Conservation (phyloP, 2,113 vertebrate species). For the Pedionomus torquatus region DNA sequence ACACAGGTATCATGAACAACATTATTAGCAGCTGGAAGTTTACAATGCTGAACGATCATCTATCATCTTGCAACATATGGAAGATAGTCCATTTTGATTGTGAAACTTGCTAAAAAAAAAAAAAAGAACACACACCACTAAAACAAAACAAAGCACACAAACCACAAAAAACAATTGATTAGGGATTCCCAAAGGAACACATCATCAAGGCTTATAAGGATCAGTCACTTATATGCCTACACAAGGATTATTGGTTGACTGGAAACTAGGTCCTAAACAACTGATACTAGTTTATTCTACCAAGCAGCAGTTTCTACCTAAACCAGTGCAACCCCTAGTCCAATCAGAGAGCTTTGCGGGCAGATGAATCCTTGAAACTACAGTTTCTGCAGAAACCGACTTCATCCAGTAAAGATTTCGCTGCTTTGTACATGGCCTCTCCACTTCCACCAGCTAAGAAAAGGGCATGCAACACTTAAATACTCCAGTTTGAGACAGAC, state of each 20-base stretch:
- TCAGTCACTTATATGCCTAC: background rate
- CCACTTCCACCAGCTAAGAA: accelerated
- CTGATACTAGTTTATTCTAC: background rate
- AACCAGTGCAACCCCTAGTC: background rate
- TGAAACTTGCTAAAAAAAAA: background rate
- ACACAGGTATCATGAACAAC: background rate
- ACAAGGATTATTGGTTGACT: background rate
- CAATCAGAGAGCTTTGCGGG: accelerated
- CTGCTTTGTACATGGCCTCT: background rate
- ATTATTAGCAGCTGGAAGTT: background rate
- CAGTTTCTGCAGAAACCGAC: background rate
- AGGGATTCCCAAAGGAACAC: background rate
- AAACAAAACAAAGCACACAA: too few species aligned
- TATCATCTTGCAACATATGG: background rate
- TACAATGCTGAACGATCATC: background rate
- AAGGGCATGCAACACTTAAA: background rate
- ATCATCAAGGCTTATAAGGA: background rate
- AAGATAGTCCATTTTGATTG: background rate
- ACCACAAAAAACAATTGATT: background rate
- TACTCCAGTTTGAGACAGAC: background rate
- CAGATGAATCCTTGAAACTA: background rate
- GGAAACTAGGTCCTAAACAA: background rate
- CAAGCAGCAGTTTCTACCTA: background rate
- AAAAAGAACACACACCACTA: too few species aligned
- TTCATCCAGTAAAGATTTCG: background rate